Base-by-base conservation (phyloP, 2,888 invertebrate genomes). In the Ceramica pisi region DNA sequence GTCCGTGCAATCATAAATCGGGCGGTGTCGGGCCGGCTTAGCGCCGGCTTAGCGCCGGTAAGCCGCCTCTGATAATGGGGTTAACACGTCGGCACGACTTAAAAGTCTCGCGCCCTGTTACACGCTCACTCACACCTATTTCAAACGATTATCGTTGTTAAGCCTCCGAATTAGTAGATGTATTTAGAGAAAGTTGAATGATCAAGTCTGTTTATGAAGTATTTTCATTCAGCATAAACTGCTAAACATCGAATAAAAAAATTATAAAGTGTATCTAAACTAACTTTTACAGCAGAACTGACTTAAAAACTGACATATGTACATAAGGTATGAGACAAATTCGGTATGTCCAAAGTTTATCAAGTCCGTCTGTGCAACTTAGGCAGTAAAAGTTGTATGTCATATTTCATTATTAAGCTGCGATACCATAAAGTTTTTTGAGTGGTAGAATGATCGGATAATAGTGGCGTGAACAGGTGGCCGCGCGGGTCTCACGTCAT, bases 81-180 rank as follows among this genome's bases (percentile, higher is more conserved):
- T 94, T 94, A 94, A 91, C 94, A 89, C 90, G 93, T 94, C 92
- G 88, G 80, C 88, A 80, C 87, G 91, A 92, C 92, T 94, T 94
- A 92, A 94, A 94, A 93, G 91, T 90, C 86, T 78, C 62, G 68
- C 62, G 67, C 57, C 79, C 60, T 80, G 70, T 75, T 82, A 71
- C 64, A 71, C 75, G 78, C 66, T 48, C 35, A 63, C 50, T 72
- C 78, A 65, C 78, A 81, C 78, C 81, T 81, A 80, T 69, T 78
- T 64, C 41, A 55, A 77, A 61, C 67, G 80, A 76, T 80, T 67
- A 76, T 61, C 63, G 56, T 67, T 38, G 65, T 53, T 80, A 72
- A 66, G 67, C 62, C 65, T 59, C 60, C 21, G 55, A 61, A 46
- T 74, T 67, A 64, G 46, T 51, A 21, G n/a, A 21, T 38, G 48